A percentile compares a stretch with the other conserved stretches of the same genome.
These are phyloP conservation scores for Uloborus plumipes DNA, from an alignment of 2,888 invertebrate species.

Conservation along the genomic window DNA sequence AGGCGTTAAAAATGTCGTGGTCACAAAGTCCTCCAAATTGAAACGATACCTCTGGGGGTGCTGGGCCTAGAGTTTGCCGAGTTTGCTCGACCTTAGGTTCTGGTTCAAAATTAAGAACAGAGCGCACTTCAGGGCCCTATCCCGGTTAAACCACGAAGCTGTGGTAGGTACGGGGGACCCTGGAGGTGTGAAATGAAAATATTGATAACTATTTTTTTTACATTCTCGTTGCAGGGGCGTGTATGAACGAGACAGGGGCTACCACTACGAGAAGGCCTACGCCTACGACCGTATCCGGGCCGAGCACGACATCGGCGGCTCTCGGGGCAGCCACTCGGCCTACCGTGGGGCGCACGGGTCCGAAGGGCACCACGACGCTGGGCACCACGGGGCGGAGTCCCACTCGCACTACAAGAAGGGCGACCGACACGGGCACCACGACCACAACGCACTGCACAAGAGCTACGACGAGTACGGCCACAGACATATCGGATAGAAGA, in stretches of 20 bases:
- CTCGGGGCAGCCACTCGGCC: slow-evolving; percentile 29
- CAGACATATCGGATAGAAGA: too few species aligned
- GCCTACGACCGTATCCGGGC: slow-evolving; percentile 53
- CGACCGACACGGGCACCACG: slow-evolving; percentile 34
- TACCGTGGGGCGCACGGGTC: slow-evolving; percentile 33
- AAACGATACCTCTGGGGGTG: too few species aligned
- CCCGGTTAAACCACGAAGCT: too few species aligned
- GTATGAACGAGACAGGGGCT: slow-evolving; percentile 58
- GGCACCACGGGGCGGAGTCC: slow-evolving; percentile 33
- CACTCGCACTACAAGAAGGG: slow-evolving; percentile 51
- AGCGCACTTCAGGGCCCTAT: too few species aligned
- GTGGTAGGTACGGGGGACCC: too few species aligned
- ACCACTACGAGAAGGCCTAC: slow-evolving; percentile 59
- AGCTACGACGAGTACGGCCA: slow-evolving; percentile 1
- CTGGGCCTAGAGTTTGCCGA: too few species aligned
- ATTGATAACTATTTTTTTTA: too few species aligned
- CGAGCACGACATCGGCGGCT: slow-evolving; percentile 44
- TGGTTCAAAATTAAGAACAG: too few species aligned
- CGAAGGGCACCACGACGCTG: slow-evolving; percentile 38
- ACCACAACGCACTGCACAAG: slow-evolving; percentile 29
- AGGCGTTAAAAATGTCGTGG: too few species aligned
- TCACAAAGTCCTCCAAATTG: too few species aligned
- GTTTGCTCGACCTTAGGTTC: too few species aligned
- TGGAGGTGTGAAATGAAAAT: too few species aligned
- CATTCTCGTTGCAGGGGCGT: slow-evolving; percentile 14